A percentile compares a stretch with the other conserved stretches of the same genome.
Conservation (phyloP, 2,888 invertebrate species). For the Petrolisthes cinctipes region DNA sequence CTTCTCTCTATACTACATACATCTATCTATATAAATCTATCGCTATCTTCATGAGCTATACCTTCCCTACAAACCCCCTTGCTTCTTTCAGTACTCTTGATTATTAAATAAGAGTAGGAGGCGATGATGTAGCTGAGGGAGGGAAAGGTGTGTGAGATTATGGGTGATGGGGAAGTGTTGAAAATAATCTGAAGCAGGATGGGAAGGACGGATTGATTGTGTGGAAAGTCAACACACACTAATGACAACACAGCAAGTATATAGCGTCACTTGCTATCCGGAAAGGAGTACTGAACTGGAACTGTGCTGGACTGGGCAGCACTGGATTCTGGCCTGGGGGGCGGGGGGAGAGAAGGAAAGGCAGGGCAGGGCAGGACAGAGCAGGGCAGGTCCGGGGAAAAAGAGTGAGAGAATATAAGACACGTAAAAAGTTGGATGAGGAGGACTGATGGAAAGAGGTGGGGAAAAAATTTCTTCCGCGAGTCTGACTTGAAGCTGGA, state of each 20-base stretch:
- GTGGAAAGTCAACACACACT: too few relatives aligned
- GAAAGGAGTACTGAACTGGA: neutral
- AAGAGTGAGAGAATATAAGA: neutral
- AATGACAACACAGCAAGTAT: neutral
- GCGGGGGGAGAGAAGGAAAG: neutral
- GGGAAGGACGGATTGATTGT: neutral
- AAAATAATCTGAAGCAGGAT: neutral
- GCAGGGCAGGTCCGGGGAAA: neutral
- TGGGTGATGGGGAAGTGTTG: neutral
- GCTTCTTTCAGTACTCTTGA: too few relatives aligned
- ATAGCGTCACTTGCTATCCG: neutral
- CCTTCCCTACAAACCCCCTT: too few relatives aligned
- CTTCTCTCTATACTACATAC: too few relatives aligned
- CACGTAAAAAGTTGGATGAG: too few relatives aligned
- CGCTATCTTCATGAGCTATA: too few relatives aligned
- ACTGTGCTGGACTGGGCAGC: neutral
- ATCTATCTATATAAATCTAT: too few relatives aligned
- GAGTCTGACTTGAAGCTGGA: neutral
- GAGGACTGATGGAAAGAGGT: neutral
- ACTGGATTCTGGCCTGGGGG: neutral
- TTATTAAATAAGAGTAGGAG: too few relatives aligned
- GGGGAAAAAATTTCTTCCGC: neutral
- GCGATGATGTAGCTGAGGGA: neutral
- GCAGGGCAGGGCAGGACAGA: neutral
- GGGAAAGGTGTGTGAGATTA: neutral